Percentiles rank a stretch among this genome's conserved stretches.
Evolutionary conservation across 2,797 vertebrate genomes (phyloP).

Genomic region (Eidolon dupreanum): DNA sequence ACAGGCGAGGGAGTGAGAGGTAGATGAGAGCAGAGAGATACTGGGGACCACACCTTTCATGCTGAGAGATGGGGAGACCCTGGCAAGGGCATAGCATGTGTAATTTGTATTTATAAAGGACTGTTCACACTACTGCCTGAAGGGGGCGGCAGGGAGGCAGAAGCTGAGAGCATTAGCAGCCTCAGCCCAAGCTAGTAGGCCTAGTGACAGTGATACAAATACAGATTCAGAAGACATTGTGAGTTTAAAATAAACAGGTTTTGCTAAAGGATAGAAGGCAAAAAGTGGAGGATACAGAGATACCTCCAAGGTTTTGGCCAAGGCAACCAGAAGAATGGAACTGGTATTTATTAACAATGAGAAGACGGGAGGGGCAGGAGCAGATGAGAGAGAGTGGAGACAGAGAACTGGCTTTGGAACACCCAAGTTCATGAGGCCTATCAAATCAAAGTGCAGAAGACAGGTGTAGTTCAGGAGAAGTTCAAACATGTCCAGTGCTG

Average conservation of each 20-base stretch:
- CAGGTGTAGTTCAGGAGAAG: neutral
- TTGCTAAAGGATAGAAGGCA: neutral
- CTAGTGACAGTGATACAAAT: neutral
- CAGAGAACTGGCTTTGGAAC: neutral
- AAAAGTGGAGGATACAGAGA: neutral
- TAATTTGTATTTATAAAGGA: neutral
- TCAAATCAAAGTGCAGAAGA: neutral
- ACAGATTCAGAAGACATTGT: neutral
- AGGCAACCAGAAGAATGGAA: neutral
- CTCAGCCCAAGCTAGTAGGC: neutral
- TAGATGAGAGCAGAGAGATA: neutral
- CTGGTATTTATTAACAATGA: neutral
- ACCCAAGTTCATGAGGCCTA: neutral
- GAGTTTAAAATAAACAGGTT: neutral
- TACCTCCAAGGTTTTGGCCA: neutral
- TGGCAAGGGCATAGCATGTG: fast-evolving
- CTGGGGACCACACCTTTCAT: neutral
- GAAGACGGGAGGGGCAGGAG: neutral
- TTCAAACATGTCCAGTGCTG: neutral
- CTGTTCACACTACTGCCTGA: neutral
- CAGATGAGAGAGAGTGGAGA: neutral
- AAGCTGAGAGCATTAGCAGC: neutral
- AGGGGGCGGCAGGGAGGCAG: neutral
- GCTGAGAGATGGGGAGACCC: neutral
- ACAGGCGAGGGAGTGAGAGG: neutral